These are phyloP conservation scores for Microhierax caerulescens DNA, from an alignment of 2,797 vertebrate species.

Conservation along the genomic window DNA sequence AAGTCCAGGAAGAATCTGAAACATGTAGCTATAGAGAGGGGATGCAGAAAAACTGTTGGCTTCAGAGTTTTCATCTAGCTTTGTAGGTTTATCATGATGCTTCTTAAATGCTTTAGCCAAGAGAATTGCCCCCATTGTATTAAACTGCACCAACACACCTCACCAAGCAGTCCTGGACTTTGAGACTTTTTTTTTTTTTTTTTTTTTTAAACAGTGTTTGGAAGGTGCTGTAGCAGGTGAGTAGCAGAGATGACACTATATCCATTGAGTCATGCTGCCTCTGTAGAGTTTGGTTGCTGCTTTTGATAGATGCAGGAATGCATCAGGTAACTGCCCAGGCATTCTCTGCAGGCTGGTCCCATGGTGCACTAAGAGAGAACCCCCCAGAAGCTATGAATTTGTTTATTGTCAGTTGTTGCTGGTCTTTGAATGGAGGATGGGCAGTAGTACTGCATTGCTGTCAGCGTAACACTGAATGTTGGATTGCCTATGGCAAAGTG, in stretches of 20 bases:
- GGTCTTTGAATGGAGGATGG: neutral
- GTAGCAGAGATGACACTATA: neutral
- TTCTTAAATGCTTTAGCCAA: neutral
- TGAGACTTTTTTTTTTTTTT: neutral
- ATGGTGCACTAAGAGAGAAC: no score
- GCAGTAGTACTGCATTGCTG: neutral
- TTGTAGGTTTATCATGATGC: neutral
- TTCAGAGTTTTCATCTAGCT: neutral
- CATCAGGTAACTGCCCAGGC: neutral
- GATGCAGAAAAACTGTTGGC: neutral
- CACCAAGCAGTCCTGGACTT: neutral
- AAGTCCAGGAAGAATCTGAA: neutral
- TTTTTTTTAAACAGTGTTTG: no score
- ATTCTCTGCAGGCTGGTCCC: neutral
- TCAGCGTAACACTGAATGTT: neutral
- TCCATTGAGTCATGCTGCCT: neutral
- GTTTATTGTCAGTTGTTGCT: neutral
- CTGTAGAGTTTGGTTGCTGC: neutral
- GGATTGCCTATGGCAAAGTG: neutral
- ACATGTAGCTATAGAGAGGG: neutral
- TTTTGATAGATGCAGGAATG: neutral
- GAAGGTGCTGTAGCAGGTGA: neutral
- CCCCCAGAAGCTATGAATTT: neutral
- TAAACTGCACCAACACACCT: neutral
- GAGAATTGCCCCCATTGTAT: neutral